Percentiles rank a stretch among this genome's conserved stretches.
phyloP scores from a whole-genome alignment of 92 coral and sea anemone species.

The Scolanthus callimorphus region DNA sequence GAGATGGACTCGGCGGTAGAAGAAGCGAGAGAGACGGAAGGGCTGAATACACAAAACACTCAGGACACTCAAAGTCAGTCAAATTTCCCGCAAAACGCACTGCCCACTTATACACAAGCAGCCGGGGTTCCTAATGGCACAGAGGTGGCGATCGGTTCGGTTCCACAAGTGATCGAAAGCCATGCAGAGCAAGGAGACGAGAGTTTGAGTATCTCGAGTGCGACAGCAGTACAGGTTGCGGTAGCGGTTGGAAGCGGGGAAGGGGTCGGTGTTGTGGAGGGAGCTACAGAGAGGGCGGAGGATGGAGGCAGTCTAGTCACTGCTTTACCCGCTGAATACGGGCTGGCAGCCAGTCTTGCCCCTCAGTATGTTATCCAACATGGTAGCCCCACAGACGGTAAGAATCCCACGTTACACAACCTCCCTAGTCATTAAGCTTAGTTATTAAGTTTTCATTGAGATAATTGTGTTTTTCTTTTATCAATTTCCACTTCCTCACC shows the following conservation, averaged over 20 bases:
- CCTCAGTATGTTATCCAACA: slow-evolving; percentile 74
- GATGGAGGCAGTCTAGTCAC: slow-evolving; percentile 68
- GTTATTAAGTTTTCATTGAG: no score
- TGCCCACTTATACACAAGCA: slow-evolving; percentile 64
- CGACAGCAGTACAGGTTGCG: slow-evolving; percentile 77
- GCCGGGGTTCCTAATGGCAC: slow-evolving; percentile 69
- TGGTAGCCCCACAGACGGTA: slow-evolving; percentile 54
- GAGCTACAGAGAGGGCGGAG: slow-evolving; percentile 71
- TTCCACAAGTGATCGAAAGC: slow-evolving; percentile 75
- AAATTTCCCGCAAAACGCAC: slow-evolving; percentile 58
- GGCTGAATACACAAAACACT: slow-evolving; percentile 44
- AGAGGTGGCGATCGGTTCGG: slow-evolving; percentile 55
- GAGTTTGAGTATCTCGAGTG: slow-evolving; percentile 55
- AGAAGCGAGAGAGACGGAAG: slow-evolving; percentile 66
- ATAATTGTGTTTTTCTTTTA: no score
- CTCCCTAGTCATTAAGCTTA: no score
- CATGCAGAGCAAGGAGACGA: slow-evolving; percentile 63
- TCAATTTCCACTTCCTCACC: no score
- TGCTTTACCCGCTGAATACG: slow-evolving; percentile 70
- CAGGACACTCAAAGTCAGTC: slow-evolving; percentile 49
- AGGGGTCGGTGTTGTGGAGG: slow-evolving; percentile 72
- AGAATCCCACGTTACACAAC: slow-evolving; percentile 1
- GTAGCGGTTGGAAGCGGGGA: slow-evolving; percentile 60
- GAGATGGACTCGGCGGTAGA: slow-evolving; percentile 77
- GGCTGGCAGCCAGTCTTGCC: slow-evolving; percentile 47